Base-by-base conservation (phyloP, 1,140 invertebrate species). In the Radopholus similis region DNA sequence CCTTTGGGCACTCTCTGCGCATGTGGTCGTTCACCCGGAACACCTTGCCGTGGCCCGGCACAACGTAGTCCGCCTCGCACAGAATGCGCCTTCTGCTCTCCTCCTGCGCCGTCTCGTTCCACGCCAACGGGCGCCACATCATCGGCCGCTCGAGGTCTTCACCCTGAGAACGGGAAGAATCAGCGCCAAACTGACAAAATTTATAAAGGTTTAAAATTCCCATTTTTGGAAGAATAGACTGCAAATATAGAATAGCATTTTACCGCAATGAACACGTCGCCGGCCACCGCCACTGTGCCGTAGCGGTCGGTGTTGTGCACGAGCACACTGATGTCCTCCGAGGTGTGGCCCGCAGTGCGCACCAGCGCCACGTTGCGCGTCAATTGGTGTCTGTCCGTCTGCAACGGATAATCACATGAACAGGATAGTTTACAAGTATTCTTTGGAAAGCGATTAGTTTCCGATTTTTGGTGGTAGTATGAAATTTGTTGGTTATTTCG, bases 111-210 rank as follows among this genome's bases (percentile, higher is more conserved):
- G n/a, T 34, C 23, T 75, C 74, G 49, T 76, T 76, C 68, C 70
- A 75, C n/a, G 76, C 70, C 64, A 81, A 47, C 23, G 75, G 76
- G 58, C 64, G 56, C 79, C 77, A 80, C 78, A 80, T 80, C 40
- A 74, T 66, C 32, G 77, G 74, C 32, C 70, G 60, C 18, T 75
- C 64, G 26, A 80, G 57, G 62, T 80, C 77, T 59, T 82, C 77
- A 18, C 58, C 65, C 38, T 62, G n/a, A n/a, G n/a, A n/a, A n/a
- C n/a, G n/a, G n/a, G n/a, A n/a, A n/a, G n/a, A n/a, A n/a, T n/a
- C n/a, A n/a, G n/a, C n/a, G n/a, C n/a, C n/a, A n/a, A n/a, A n/a
- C n/a, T n/a, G n/a, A n/a, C n/a, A 49, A 47, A 60, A 47, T 30
- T 59, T 59, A 56, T 0, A 1, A 21, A 58, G 37, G 15, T 47